Evolutionary conservation across 2,113 vertebrate genomes (phyloP).

Genomic region (Sceloporus undulatus): DNA sequence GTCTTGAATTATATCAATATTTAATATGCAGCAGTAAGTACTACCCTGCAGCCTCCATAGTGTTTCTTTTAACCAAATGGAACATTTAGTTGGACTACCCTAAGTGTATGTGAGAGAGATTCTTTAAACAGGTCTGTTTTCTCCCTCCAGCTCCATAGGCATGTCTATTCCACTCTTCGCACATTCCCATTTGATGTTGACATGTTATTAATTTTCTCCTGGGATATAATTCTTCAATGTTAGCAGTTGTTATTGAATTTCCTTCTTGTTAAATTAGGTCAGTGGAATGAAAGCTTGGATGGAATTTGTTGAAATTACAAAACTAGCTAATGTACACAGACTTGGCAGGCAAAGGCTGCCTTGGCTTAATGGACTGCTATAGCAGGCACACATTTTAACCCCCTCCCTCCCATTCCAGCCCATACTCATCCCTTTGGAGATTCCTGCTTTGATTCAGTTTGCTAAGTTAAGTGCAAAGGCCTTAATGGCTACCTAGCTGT

Average conservation of each 20-base stretch:
- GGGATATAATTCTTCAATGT: conserved; percentile 68
- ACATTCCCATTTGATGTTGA: conserved; percentile 67
- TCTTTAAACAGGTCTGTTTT: not conserved
- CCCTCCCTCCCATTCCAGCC: not conserved
- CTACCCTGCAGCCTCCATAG: not conserved
- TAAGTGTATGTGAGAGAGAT: not conserved
- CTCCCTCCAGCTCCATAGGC: conserved; percentile 3
- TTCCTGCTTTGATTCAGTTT: conserved; percentile 22
- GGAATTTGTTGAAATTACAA: conserved; percentile 66
- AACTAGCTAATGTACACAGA: conserved; percentile 58
- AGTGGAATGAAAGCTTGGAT: conserved; percentile 63
- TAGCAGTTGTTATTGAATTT: conserved; percentile 68
- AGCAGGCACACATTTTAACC: conserved; percentile 3
- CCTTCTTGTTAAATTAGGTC: conserved; percentile 67
- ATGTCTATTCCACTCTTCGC: conserved; percentile 57
- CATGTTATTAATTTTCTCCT: conserved; percentile 58
- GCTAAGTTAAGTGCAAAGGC: conserved; percentile 24
- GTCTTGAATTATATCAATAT: not conserved
- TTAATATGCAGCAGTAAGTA: not conserved
- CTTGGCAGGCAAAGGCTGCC: conserved; percentile 45
- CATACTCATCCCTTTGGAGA: conserved; percentile 24
- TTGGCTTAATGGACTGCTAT: conserved; percentile 56
- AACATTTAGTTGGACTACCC: not conserved
- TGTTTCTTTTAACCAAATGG: not conserved
- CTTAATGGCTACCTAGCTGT: conserved; percentile 16